Evolutionary conservation across 2,888 invertebrate species (phyloP).

Genomic region (Eurytoma adleriae): DNA sequence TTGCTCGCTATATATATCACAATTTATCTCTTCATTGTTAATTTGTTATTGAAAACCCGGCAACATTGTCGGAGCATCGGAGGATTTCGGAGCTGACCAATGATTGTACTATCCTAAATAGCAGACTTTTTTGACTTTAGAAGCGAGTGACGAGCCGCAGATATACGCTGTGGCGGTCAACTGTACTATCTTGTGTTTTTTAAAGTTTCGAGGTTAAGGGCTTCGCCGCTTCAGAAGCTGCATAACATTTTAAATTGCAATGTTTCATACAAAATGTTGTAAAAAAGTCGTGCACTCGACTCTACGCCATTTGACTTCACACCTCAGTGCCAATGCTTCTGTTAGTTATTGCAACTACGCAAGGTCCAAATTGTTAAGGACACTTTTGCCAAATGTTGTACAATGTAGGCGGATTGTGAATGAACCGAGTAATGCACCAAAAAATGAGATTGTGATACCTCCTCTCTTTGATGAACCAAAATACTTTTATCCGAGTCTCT

Average conservation of each 20-base stretch:
- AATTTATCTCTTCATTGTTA: no score
- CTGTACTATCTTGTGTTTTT: not conserved
- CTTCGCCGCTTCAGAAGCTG: slow-evolving; percentile 8
- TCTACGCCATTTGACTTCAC: slow-evolving; percentile 8
- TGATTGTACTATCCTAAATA: no score
- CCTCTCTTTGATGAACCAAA: slow-evolving; percentile 27
- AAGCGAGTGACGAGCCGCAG: no score
- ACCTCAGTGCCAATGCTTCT: slow-evolving; percentile 4
- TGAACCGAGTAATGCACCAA: slow-evolving; percentile 8
- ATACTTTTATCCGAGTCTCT: slow-evolving; percentile 29
- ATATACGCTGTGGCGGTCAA: no score
- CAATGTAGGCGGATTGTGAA: slow-evolving; percentile 14
- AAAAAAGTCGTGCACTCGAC: slow-evolving; percentile 27
- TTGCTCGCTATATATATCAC: no score
- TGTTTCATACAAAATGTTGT: slow-evolving; percentile 35
- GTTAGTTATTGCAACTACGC: slow-evolving; percentile 2
- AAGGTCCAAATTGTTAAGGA: slow-evolving; percentile 25
- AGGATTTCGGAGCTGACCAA: no score
- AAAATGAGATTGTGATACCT: slow-evolving; percentile 7
- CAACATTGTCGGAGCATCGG: no score
- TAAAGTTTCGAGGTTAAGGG: slow-evolving; percentile 23
- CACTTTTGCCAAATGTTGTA: slow-evolving; percentile 8
- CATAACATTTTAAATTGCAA: slow-evolving; percentile 21
- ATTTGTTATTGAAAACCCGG: no score
- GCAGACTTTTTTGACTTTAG: no score